Base-by-base conservation (phyloP, 2,113 vertebrate genomes). In the Nycticorax nycticorax region DNA sequence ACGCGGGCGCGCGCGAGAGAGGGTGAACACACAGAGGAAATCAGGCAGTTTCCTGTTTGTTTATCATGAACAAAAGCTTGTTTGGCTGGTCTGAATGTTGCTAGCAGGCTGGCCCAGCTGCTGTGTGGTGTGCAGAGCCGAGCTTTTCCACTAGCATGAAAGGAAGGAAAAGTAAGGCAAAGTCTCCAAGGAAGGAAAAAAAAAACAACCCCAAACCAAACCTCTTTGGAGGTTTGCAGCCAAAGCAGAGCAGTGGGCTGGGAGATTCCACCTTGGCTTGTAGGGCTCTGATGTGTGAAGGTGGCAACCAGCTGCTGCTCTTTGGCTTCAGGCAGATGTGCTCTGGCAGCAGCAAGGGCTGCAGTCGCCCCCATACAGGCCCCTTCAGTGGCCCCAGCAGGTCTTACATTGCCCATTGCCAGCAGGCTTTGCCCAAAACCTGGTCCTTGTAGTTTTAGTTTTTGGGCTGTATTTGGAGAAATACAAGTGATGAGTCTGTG, bases 31-130 rank as follows among this genome's bases (percentile, higher is more conserved):
- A 35, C 87, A 82, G 88, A 97, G 97, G 97, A 97, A 98, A 95
- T 84, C 63, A 50, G 87, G 92, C 71, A 63, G 89, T 83, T 98
- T 97, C 97, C 97, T 98, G 96, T 97, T 96, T 97, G 97, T 98
- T 98, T 97, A 76, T 92, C 81, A 79, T 10, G 74, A 87, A 66
- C 88, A 92, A 92, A 93, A 92, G 85, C 69, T 82, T 71, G 92
- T 86, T 88, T 57, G 87, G 83, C 92, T 92, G 87, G 12, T 88
- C 60, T 68, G 57, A 23, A 8, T 28, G 27, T 48, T 85, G 67
- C 39, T 68, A 48, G 57, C 0, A 1, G 50, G 64, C 53, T 53
- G 33, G 37, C 55, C 35, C 21, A 19, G 68, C 73, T 43, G 79
- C 84, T n/a, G 68, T 2, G 1, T 12, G 37, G n/a, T 55, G 52